Conservation (phyloP, 2,797 vertebrate genomes). For the Macrochelys suwanniensis region DNA sequence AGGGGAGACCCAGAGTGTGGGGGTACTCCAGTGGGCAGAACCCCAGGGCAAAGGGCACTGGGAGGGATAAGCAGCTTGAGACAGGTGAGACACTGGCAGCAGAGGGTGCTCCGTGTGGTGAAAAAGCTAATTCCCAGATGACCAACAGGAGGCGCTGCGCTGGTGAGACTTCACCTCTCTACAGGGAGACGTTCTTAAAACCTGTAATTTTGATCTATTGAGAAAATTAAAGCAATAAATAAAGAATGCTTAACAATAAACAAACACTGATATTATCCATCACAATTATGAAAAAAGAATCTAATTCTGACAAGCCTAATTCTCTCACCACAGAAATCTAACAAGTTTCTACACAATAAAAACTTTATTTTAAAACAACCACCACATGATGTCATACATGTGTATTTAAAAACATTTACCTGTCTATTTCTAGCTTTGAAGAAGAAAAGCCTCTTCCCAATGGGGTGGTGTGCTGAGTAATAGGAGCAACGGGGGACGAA, state of each 20-base stretch:
- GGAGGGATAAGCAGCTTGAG: no score
- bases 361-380: neutral
- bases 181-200: neutral
- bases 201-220: neutral
- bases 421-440: neutral
- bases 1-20: no score
- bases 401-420: neutral
- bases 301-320: neutral
- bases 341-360: neutral
- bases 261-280: neutral
- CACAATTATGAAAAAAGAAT: neutral
- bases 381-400: neutral
- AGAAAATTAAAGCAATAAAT: neutral
- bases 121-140: no score
- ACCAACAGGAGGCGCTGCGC: no score
- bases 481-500: neutral
- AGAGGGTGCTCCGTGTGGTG: no score
- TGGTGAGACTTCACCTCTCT: no score
- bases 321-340: neutral
- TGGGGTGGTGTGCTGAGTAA: neutral
- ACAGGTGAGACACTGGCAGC: no score
- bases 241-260: neutral
- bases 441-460: neutral
- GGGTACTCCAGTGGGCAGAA: no score
- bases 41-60: no score